These are phyloP conservation scores for Sprattus sprattus DNA, from an alignment of 2,113 vertebrate species.

Conservation along the genomic window DNA sequence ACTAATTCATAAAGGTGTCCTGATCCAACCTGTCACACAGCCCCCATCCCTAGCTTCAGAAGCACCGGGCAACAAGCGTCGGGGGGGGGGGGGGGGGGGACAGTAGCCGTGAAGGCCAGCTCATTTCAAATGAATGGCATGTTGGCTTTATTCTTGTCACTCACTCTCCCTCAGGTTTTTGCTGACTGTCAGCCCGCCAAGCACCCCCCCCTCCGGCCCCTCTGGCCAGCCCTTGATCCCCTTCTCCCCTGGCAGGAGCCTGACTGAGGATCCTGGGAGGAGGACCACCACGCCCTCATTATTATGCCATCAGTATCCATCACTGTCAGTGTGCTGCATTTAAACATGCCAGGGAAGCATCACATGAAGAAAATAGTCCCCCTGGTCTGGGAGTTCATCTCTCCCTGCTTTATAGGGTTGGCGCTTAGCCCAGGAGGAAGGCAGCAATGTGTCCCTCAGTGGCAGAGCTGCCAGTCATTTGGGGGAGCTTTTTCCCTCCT, in stretches of 20 bases:
- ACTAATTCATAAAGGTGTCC: conserved; percentile 41
- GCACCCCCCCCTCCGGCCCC: neutral
- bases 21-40: conserved; percentile 29
- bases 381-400: conserved; percentile 1
- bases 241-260: neutral
- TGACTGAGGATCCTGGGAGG: neutral
- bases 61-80: neutral
- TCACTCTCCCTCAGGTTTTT: neutral
- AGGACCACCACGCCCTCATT: neutral
- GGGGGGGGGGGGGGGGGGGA: too few species aligned
- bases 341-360: conserved; percentile 28
- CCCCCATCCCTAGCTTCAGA: neutral
- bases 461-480: neutral
- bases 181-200: neutral
- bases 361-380: neutral
- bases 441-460: neutral
- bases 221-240: neutral
- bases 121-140: conserved; percentile 7
- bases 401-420: neutral
- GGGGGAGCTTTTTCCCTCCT: neutral
- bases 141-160: neutral
- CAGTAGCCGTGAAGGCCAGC: neutral
- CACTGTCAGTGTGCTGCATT: conserved; percentile 17
- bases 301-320: conserved; percentile 21
- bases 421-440: neutral